Evolutionary conservation across 2,888 invertebrate species (phyloP), one percentile per base, ranked within the genome.

Genomic region (Mythimna pallens): DNA sequence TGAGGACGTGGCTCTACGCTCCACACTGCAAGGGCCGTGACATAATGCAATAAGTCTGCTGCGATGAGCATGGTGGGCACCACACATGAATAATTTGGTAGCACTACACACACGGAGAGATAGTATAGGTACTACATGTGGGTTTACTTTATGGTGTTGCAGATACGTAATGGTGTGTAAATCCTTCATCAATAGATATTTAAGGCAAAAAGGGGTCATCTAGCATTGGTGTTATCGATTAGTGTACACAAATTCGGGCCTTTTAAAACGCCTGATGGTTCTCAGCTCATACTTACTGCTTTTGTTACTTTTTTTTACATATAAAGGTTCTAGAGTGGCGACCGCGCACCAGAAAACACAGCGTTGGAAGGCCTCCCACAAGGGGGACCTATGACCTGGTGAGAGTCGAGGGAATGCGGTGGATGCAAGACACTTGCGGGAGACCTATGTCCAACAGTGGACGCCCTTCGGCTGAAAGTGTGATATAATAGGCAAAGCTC

Each of bases 21-120:
- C 8, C 50, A 52, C 50, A 20, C 9, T 52, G 50, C 50, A 20
- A 50, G 52, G 22, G 61, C 40, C 63, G 57, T 76, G 78, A 85
- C 83, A 76, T 81, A 81, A 87, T 80, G 80, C 82, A 86, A 85
- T 85, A 85, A 85, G 85, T 77, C 76, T 73, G 79, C 73, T 70
- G 74, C 77, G 68, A 65, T 62, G 67, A 70, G 69, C 73, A 65
- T 34, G 63, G 54, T 69, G 72, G 72, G 72, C 30, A 71, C 66
- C 62, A 73, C 73, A 77, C 70, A 70, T 76, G 70, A 73, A 69
- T 82, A 80, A 80, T 78, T 58, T 58, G 66, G 76, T 70, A 77
- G 76, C 65, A 57, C 57, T 57, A 50, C 63, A 70, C 36, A 62
- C 58, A 59, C 54, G 36, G 50, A 77, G 12, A 43, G 43, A 12